Evolutionary conservation across 2,113 vertebrate genomes (phyloP).

Genomic region (Nesoenas mayeri): DNA sequence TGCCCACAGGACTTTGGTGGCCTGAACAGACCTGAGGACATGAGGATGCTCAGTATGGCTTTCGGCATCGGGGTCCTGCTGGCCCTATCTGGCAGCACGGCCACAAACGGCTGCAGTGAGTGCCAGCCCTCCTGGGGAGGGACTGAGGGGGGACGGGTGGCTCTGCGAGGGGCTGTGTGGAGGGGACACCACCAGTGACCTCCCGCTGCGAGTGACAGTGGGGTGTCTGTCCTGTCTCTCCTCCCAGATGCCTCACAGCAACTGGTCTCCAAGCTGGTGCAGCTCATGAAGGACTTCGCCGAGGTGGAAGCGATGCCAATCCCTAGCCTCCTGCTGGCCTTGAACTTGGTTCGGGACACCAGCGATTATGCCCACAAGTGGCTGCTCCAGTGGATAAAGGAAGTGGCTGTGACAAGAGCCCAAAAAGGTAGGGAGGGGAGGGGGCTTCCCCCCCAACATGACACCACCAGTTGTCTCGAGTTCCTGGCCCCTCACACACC

Average conservation of each 20-base stretch:
- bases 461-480: too few relatives aligned
- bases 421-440: neutral
- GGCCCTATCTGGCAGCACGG: neutral
- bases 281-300: constrained; percentile 28
- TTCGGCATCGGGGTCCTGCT: neutral
- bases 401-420: neutral
- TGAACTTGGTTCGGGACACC: constrained; percentile 52
- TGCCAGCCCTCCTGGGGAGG: rapidly evolving
- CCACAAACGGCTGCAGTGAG: neutral
- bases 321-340: constrained; percentile 74
- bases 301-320: neutral
- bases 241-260: neutral
- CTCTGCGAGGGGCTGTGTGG: too few relatives aligned
- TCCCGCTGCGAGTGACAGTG: too few relatives aligned
- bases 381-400: constrained; percentile 38
- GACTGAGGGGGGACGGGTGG: rapidly evolving
- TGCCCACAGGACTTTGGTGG: neutral
- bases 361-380: neutral
- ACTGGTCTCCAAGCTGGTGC: neutral
- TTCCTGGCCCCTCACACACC: rapidly evolving
- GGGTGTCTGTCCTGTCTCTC: neutral
- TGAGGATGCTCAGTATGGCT: neutral
- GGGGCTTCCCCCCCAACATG: neutral
- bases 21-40: rapidly evolving
- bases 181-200: too few relatives aligned